A percentile compares a stretch with the other conserved stretches of the same genome.
phyloP scores from a whole-genome alignment of 2,113 vertebrate genomes.

The Erythrocercus mccallii region DNA sequence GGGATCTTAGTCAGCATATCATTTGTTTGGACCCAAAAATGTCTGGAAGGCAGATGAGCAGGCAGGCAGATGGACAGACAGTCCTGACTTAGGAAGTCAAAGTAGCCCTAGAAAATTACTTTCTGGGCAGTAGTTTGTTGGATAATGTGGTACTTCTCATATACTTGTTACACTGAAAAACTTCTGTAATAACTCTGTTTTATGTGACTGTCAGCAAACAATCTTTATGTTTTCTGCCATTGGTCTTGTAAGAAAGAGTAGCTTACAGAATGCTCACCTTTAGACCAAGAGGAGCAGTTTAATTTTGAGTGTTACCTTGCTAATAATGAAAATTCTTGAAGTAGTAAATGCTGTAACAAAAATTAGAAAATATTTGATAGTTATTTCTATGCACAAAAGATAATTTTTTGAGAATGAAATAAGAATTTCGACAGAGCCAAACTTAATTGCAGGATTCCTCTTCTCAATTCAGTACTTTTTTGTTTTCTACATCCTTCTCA shows the following conservation, averaged over 20 bases:
- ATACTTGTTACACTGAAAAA: neutral
- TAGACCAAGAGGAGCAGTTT: neutral
- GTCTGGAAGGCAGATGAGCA: neutral
- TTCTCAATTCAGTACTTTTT: neutral
- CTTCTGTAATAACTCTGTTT: neutral
- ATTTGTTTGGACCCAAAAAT: neutral
- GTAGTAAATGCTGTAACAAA: neutral
- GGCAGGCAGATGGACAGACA: neutral
- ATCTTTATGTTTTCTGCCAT: neutral
- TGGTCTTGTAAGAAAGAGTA: neutral
- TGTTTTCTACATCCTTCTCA: neutral
- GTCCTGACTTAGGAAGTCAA: neutral
- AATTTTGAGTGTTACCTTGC: neutral
- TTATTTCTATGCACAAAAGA: neutral
- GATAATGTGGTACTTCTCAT: neutral
- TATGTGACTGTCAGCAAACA: neutral
- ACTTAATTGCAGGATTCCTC: neutral
- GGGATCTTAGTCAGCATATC: neutral
- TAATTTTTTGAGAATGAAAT: neutral
- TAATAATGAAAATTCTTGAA: neutral
- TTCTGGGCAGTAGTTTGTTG: neutral
- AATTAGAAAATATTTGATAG: neutral
- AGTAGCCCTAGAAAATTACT: neutral
- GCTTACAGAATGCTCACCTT: neutral
- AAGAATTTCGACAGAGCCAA: neutral